Percentiles rank a stretch among this genome's conserved stretches.
phyloP scores from a whole-genome alignment of 2,797 vertebrate species.

The Premnoplex brunnescens region DNA sequence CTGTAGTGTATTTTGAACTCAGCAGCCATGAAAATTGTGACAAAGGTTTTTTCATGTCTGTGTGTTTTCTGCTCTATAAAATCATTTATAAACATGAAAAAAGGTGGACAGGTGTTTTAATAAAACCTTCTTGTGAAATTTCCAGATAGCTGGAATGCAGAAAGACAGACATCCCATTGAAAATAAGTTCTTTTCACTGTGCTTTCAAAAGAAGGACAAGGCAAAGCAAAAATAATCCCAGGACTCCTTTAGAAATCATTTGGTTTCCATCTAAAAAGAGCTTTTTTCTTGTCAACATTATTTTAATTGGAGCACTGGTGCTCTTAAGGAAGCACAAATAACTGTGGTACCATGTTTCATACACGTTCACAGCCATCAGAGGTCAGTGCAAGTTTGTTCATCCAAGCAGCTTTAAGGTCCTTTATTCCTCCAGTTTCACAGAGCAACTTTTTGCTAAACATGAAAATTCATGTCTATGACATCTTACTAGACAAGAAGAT shows the following conservation, averaged over 20 bases:
- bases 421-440: neutral
- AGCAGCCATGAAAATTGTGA: neutral
- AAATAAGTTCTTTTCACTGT: neutral
- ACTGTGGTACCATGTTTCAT: neutral
- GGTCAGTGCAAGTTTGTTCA: constrained; percentile 20
- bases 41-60: neutral
- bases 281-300: neutral
- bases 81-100: neutral
- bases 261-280: neutral
- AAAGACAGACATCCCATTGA: neutral
- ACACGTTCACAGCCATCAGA: neutral
- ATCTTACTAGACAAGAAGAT: neutral
- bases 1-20: neutral
- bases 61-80: neutral
- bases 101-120: neutral
- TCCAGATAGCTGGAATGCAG: neutral
- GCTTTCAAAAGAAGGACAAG: neutral
- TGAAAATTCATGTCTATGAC: neutral
- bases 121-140: neutral
- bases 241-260: neutral
- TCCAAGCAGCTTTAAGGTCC: neutral
- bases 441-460: neutral
- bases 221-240: neutral
- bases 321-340: neutral
- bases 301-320: neutral